phyloP scores from a whole-genome alignment of 2,888 invertebrate species.

The Scelioninae gen. 1 region DNA sequence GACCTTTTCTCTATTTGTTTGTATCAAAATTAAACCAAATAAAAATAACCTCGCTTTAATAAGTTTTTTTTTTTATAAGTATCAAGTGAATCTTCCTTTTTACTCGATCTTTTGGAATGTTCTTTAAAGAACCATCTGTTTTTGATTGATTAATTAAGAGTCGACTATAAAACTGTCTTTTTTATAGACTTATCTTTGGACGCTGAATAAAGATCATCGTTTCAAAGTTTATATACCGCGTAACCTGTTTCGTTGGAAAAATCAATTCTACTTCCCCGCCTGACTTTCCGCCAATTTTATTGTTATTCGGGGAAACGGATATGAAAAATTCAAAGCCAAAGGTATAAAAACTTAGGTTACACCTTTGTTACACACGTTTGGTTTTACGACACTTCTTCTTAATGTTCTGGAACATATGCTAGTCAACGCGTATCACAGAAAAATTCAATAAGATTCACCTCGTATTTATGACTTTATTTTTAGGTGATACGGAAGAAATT shows the following conservation, averaged over 20 bases:
- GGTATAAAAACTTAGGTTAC: slow-evolving; percentile 40
- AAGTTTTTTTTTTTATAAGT: too few species aligned
- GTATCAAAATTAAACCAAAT: too few species aligned
- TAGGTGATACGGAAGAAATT: slow-evolving; percentile 8
- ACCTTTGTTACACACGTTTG: slow-evolving; percentile 26
- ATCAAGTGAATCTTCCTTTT: too few species aligned
- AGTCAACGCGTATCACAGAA: slow-evolving; percentile 28
- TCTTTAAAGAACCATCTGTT: background rate
- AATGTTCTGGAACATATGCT: slow-evolving; percentile 33
- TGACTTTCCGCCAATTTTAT: slow-evolving; percentile 18
- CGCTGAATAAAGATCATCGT: background rate
- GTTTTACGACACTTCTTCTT: slow-evolving; percentile 46
- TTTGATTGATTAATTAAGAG: slow-evolving; percentile 1
- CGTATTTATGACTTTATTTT: slow-evolving; percentile 39
- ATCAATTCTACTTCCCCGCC: slow-evolving; percentile 12
- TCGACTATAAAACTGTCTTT: background rate
- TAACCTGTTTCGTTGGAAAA: slow-evolving; percentile 14
- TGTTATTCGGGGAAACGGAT: slow-evolving; percentile 29
- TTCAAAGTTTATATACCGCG: slow-evolving; percentile 19
- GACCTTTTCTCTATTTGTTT: too few species aligned
- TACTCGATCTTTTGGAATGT: too few species aligned
- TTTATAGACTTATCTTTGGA: background rate
- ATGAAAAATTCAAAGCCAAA: slow-evolving; percentile 38
- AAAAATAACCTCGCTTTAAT: too few species aligned
- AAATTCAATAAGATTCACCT: slow-evolving; percentile 40